Evolutionary conservation across 2,797 vertebrate species (phyloP).

Genomic region (Smutsia temminckii): DNA sequence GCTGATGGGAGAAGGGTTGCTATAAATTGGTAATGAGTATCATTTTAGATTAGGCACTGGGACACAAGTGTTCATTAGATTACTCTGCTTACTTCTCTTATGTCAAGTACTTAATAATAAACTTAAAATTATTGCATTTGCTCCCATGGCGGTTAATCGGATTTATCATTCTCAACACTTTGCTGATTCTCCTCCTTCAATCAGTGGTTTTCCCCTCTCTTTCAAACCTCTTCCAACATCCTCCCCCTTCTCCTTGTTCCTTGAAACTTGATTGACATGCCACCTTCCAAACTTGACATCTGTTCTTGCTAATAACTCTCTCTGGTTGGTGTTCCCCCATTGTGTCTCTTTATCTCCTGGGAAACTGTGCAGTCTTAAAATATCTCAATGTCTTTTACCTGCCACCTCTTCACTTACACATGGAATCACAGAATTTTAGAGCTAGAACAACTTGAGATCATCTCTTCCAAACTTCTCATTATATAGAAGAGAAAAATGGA

Average conservation of each 20-base stretch:
- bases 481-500: neutral
- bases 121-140: neutral
- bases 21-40: neutral
- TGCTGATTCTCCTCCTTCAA: neutral
- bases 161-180: neutral
- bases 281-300: slow-evolving; percentile 23
- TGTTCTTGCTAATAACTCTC: neutral
- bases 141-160: neutral
- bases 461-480: neutral
- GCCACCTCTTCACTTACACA: neutral
- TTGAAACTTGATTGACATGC: slow-evolving; percentile 46
- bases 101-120: slow-evolving; percentile 15
- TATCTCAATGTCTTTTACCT: neutral
- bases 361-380: slow-evolving; percentile 60
- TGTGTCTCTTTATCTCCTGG: slow-evolving; percentile 51
- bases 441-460: neutral
- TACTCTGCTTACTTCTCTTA: neutral
- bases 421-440: neutral
- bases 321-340: neutral
- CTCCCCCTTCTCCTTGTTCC: neutral
- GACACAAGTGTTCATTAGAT: neutral
- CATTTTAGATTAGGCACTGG: neutral
- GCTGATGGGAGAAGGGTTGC: neutral
- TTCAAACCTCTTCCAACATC: neutral
- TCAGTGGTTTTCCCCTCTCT: neutral